Percentiles rank a stretch among this genome's conserved stretches.
Evolutionary conservation across 2,113 vertebrate species (phyloP).

Genomic region (Antechinus stuartii): DNA sequence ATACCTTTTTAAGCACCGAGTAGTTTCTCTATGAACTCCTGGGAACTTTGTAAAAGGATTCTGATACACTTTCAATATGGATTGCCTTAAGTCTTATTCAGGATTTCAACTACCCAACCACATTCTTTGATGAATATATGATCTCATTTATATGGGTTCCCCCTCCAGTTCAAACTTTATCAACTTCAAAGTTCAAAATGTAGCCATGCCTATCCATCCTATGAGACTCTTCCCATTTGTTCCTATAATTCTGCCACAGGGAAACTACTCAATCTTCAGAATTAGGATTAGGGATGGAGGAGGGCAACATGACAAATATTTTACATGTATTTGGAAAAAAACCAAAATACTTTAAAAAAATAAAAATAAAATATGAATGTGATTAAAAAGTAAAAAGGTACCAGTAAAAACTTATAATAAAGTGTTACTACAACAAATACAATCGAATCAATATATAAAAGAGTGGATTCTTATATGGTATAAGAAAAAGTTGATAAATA

Average conservation of each 20-base stretch:
- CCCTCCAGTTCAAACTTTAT: no score
- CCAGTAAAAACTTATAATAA: no score
- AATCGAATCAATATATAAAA: no score
- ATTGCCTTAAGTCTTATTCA: conserved; percentile 37
- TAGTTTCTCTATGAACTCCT: conserved; percentile 75
- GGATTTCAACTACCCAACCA: neutral
- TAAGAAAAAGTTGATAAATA: no score
- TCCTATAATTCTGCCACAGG: neutral
- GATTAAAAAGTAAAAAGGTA: no score
- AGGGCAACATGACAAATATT: neutral
- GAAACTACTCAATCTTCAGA: neutral
- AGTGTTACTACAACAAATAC: no score
- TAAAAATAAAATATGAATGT: no score
- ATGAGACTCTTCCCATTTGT: neutral
- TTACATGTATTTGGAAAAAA: no score
- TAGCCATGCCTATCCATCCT: neutral
- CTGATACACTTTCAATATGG: conserved; percentile 44
- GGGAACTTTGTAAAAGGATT: conserved; percentile 66
- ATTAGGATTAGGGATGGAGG: neutral
- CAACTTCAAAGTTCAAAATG: neutral
- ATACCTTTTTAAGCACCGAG: conserved; percentile 78
- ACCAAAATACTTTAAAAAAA: no score
- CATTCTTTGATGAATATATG: neutral
- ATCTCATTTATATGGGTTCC: neutral
- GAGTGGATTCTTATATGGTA: no score